Conservation (phyloP, 2,888 invertebrate genomes). For the Octodonta nipae region DNA sequence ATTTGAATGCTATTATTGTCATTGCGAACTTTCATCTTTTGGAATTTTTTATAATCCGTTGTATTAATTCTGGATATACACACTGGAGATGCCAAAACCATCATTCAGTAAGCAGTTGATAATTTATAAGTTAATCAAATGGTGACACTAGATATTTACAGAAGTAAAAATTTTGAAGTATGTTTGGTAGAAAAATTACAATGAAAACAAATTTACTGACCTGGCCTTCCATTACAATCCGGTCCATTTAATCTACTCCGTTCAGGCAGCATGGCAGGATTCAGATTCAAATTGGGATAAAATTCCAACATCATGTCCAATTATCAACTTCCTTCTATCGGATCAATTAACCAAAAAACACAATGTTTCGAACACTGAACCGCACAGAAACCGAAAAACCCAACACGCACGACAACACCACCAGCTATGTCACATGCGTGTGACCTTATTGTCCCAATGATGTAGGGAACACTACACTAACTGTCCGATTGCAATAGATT, state of each 20-base stretch:
- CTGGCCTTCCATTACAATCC: constrained; percentile 52
- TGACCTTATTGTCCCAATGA: neutral
- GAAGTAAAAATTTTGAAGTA: neutral
- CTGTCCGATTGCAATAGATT: neutral
- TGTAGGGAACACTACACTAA: neutral
- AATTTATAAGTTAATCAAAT: no score
- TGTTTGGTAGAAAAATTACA: neutral
- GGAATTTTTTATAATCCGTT: no score
- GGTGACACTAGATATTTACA: no score
- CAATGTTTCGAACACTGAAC: constrained; percentile 6
- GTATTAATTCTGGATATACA: no score
- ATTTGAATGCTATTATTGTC: no score
- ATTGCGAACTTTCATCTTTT: no score
- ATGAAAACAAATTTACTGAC: constrained; percentile 33
- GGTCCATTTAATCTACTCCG: constrained; percentile 40
- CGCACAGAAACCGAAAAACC: neutral
- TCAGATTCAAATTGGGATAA: constrained; percentile 47
- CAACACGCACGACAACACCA: neutral
- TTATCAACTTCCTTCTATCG: no score
- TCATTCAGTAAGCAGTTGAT: no score
- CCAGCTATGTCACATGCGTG: neutral
- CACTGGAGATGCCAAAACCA: no score
- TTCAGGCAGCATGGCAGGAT: constrained; percentile 44
- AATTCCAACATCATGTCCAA: constrained; percentile 51
- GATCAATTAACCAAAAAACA: no score